Conservation (phyloP, 2,888 invertebrate genomes). For the Tuberolachnus salignus region DNA sequence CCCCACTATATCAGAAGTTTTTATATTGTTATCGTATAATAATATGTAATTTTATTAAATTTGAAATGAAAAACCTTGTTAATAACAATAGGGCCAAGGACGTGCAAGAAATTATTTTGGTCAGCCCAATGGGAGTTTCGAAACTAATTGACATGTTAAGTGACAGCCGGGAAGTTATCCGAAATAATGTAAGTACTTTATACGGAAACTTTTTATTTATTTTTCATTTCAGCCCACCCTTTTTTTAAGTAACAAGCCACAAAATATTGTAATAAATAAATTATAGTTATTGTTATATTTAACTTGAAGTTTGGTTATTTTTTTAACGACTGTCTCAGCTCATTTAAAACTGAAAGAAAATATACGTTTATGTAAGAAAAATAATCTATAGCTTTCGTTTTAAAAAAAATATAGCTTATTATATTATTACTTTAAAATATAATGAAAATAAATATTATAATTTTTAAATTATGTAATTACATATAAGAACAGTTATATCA, state of each 20-base stretch:
- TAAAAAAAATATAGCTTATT: not conserved
- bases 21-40: not conserved
- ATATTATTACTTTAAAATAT: not conserved
- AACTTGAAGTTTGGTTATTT: not conserved
- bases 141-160: constrained; percentile 94
- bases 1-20: not conserved
- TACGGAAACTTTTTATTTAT: constrained; percentile 18
- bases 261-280: not conserved
- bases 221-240: constrained; percentile 1
- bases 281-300: not conserved
- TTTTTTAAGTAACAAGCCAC: not conserved
- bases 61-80: constrained; percentile 9
- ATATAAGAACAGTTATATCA: too few species aligned
- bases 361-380: not conserved
- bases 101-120: constrained; percentile 83
- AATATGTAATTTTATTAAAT: constrained; percentile 4
- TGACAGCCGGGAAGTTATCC: constrained; percentile 91
- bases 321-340: not conserved
- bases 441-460: too few species aligned
- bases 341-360: not conserved
- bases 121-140: constrained; percentile 96
- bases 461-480: too few species aligned
- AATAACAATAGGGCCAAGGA: constrained; percentile 72
- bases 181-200: constrained; percentile 78
- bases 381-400: not conserved